These are phyloP conservation scores for Myopa testacea DNA, from an alignment of 2,888 invertebrate species.

Conservation along the genomic window DNA sequence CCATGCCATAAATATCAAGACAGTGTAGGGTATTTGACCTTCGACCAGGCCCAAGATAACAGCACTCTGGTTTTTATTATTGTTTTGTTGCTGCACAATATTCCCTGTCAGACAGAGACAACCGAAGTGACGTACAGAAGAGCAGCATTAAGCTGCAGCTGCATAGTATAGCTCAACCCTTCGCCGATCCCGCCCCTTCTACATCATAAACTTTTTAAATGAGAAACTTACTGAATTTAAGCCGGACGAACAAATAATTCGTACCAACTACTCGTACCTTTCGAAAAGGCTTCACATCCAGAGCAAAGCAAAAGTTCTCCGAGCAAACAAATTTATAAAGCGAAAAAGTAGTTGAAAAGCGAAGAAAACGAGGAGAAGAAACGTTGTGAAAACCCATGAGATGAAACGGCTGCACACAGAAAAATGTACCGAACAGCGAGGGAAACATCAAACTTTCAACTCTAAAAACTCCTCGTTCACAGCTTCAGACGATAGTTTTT, in stretches of 20 bases:
- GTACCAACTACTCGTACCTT: not conserved
- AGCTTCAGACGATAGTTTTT: not conserved
- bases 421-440: not conserved
- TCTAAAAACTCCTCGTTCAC: not conserved
- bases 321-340: constrained; percentile 25
- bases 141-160: too few relatives aligned
- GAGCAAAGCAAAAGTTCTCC: not conserved
- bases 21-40: too few relatives aligned
- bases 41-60: too few relatives aligned
- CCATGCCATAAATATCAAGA: too few relatives aligned
- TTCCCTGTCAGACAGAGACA: not conserved
- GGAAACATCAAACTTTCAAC: constrained; percentile 17
- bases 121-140: not conserved
- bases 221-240: constrained; percentile 14
- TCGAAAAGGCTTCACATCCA: not conserved
- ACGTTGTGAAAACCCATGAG: constrained; percentile 11
- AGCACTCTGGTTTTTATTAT: not conserved
- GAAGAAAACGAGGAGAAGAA: constrained; percentile 6
- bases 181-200: too few relatives aligned
- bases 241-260: constrained; percentile 11
- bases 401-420: constrained; percentile 19
- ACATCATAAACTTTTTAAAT: constrained; percentile 4
- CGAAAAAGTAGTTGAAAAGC: constrained; percentile 16
- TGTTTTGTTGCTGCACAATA: not conserved
- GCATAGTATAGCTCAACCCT: too few relatives aligned